Evolutionary conservation across 2,113 vertebrate genomes (phyloP).

Genomic region (Lagopus muta): DNA sequence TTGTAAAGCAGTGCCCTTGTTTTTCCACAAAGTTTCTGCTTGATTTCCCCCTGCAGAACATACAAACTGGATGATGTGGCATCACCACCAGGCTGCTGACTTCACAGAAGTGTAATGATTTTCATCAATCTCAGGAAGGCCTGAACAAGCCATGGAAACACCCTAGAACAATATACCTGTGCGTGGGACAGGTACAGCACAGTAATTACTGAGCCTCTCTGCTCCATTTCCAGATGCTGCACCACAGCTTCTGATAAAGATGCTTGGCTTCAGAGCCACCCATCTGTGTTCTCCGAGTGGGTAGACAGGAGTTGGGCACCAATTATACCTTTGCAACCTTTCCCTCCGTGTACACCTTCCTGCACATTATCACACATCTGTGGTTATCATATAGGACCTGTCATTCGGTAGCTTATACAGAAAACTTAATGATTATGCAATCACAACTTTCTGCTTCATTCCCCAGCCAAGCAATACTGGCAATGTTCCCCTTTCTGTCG

Average conservation of each 20-base stretch:
- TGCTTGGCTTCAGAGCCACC: not conserved
- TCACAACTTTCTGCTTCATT: not conserved
- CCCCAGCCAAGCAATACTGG: not conserved
- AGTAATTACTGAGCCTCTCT: not conserved
- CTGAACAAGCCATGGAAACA: not conserved
- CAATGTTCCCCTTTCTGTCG: rapidly evolving
- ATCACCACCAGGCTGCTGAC: not conserved
- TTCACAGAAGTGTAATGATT: not conserved
- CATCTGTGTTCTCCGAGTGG: not conserved
- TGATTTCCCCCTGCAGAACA: not conserved
- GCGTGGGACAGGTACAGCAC: not conserved
- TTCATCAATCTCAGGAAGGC: constrained; percentile 42
- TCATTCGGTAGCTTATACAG: rapidly evolving
- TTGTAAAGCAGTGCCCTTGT: not conserved
- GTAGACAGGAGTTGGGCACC: not conserved
- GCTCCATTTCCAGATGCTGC: constrained; percentile 2
- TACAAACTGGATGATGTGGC: not conserved
- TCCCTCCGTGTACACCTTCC: not conserved
- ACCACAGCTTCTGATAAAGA: constrained; percentile 35
- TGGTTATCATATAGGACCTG: not conserved
- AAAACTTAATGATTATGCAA: not conserved
- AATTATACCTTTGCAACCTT: not conserved
- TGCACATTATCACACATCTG: not conserved
- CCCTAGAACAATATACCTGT: constrained; percentile 2
- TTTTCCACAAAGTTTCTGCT: not conserved